These are phyloP conservation scores for Formicarius rufipectus DNA, from an alignment of 2,113 vertebrate species.

Conservation along the genomic window DNA sequence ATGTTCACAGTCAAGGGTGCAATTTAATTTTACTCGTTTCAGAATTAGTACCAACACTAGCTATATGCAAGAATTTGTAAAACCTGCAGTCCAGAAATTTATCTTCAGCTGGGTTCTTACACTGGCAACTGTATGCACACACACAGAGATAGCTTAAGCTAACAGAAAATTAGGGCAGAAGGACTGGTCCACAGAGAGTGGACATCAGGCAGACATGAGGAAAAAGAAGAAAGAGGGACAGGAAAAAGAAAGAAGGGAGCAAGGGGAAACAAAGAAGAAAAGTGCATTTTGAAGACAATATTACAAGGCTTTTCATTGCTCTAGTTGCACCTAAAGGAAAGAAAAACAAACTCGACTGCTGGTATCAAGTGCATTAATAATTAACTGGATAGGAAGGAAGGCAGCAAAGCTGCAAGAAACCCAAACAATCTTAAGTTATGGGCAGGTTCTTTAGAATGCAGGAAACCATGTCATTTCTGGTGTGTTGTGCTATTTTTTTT, in stretches of 20 bases:
- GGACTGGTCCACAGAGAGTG: neutral
- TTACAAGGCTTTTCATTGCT: conserved; percentile 71
- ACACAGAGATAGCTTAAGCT: neutral
- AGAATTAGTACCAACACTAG: conserved; percentile 48
- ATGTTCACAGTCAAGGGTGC: conserved; percentile 33
- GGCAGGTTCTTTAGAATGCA: neutral
- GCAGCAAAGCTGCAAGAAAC: conserved; percentile 36
- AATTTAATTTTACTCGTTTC: conserved; percentile 67
- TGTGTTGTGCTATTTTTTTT: neutral
- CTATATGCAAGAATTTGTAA: conserved; percentile 60
- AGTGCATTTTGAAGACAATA: conserved; percentile 40
- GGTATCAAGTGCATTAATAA: conserved; percentile 72
- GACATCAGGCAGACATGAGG: neutral
- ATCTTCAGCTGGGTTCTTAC: conserved; percentile 32
- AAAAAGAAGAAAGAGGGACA: neutral
- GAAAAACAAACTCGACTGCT: conserved; percentile 68
- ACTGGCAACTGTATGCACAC: neutral
- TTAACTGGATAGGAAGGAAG: conserved; percentile 72
- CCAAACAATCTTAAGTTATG: neutral
- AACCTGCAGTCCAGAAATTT: conserved; percentile 3
- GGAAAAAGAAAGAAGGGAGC: neutral
- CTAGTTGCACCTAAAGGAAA: conserved; percentile 77
- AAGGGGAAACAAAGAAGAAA: neutral
- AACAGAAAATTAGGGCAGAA: neutral
- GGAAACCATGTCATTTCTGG: neutral